Conservation (phyloP, 2,888 invertebrate species). For the Bruchidius siliquastri region DNA sequence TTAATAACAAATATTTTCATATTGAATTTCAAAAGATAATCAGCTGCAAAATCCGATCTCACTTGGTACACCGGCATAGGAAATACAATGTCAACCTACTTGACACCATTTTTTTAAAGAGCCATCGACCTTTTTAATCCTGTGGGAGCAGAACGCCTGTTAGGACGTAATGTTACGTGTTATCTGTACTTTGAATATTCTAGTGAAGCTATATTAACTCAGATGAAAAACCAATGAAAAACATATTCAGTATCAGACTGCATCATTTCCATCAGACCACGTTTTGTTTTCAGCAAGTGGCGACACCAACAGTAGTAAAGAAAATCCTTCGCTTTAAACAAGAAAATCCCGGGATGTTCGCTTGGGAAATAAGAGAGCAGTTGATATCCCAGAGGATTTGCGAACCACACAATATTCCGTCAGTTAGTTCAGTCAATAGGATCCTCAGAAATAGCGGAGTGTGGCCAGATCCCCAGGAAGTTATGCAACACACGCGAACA, state of each 20-base stretch:
- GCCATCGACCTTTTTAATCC: too few species aligned
- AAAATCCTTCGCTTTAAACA: conserved; percentile 91
- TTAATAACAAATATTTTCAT: too few species aligned
- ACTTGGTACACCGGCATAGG: too few species aligned
- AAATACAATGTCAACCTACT: too few species aligned
- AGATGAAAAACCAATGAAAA: too few species aligned
- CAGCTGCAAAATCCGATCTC: too few species aligned
- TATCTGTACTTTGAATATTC: too few species aligned
- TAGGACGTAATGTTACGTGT: too few species aligned
- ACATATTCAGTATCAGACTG: background rate
- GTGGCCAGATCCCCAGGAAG: conserved; percentile 60
- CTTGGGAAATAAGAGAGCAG: conserved; percentile 93
- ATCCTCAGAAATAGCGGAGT: conserved; percentile 85
- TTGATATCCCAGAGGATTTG: conserved; percentile 85
- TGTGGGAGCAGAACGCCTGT: too few species aligned
- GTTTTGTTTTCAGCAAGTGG: conserved; percentile 76
- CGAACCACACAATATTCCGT: conserved; percentile 86
- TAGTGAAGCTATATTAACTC: too few species aligned
- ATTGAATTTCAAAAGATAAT: too few species aligned
- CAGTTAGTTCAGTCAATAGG: conserved; percentile 91
- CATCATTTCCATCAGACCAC: background rate
- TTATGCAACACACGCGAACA: conserved; percentile 40
- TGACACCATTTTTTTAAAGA: too few species aligned
- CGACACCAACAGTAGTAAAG: conserved; percentile 92
- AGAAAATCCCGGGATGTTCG: conserved; percentile 94